phyloP scores from a whole-genome alignment of 2,113 vertebrate genomes.

The Raja brachyura region DNA sequence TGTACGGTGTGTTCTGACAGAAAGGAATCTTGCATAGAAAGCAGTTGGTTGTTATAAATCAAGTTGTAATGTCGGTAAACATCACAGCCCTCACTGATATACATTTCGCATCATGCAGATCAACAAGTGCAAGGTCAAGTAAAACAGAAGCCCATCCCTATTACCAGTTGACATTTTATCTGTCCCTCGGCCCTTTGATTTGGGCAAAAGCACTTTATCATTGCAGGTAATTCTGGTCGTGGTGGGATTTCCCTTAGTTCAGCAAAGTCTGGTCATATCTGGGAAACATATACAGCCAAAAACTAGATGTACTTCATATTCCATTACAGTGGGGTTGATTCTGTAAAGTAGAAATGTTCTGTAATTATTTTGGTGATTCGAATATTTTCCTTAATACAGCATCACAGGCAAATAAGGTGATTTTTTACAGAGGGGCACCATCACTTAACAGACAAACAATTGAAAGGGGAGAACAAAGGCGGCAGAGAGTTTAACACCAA shows the following conservation, averaged over 20 bases:
- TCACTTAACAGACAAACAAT: background rate
- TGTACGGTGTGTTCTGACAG: background rate
- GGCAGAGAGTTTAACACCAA: background rate
- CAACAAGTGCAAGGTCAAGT: background rate
- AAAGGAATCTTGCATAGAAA: background rate
- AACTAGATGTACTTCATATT: background rate
- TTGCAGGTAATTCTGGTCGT: background rate
- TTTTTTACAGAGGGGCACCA: background rate
- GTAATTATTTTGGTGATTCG: background rate
- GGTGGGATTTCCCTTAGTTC: background rate
- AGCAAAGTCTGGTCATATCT: background rate
- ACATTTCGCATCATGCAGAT: constrained; percentile 14
- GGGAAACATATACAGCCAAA: background rate
- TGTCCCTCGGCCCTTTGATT: background rate
- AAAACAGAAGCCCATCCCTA: background rate
- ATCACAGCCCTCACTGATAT: constrained; percentile 2
- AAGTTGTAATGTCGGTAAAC: background rate
- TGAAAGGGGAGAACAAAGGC: background rate
- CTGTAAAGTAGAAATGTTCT: background rate
- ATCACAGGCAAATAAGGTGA: background rate
- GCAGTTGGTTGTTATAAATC: background rate
- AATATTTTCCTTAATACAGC: background rate
- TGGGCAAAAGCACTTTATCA: background rate
- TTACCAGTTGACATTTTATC: background rate
- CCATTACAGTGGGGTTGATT: background rate